phyloP scores from a whole-genome alignment of 2,113 vertebrate species.

The Pelvicachromis taeniatus region DNA sequence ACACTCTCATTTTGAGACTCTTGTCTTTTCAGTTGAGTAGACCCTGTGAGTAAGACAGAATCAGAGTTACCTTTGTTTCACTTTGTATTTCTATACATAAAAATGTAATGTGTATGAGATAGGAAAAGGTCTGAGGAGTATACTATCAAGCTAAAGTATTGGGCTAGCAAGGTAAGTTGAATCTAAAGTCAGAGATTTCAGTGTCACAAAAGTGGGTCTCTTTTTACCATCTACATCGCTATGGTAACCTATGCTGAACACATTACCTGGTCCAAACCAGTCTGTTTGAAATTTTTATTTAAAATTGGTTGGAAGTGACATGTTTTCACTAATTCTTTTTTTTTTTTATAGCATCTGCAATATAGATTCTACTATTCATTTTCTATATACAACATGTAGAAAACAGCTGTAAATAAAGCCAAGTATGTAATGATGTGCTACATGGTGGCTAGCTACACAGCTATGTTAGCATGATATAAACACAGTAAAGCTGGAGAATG shows the following conservation, averaged over 20 bases:
- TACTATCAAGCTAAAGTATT: accelerated
- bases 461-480: no score
- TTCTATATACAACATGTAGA: neutral
- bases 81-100: neutral
- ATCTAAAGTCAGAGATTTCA: accelerated
- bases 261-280: neutral
- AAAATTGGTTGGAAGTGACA: neutral
- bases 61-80: accelerated
- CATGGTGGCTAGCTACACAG: no score
- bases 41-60: accelerated
- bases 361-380: neutral
- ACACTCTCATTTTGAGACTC: neutral
- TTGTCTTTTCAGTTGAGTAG: neutral
- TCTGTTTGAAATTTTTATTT: neutral
- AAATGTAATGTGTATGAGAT: neutral
- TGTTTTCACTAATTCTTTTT: neutral
- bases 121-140: accelerated
- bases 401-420: neutral
- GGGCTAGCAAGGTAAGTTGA: neutral
- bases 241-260: neutral
- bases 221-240: neutral
- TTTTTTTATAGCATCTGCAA: neutral
- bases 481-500: no score
- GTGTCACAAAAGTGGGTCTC: neutral
- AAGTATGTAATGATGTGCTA: neutral